phyloP scores from a whole-genome alignment of 2,113 vertebrate species.

The Peromyscus polionotus region DNA sequence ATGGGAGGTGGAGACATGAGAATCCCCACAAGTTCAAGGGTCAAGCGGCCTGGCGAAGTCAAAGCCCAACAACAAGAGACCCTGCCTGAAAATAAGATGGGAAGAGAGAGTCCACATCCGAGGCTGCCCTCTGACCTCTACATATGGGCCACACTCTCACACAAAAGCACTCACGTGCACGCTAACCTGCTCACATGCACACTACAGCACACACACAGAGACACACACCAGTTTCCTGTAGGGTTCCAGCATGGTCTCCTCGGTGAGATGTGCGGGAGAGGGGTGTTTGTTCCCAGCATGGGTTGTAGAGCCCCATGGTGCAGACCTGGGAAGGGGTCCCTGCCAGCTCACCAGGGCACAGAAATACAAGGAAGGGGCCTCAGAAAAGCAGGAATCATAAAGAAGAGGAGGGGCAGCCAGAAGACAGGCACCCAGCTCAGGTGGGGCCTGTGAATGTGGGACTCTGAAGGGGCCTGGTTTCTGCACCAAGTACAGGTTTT shows the following conservation, averaged over 20 bases:
- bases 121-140: background rate
- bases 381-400: background rate
- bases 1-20: background rate
- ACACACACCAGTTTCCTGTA: accelerated
- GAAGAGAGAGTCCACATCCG: no score
- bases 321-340: background rate
- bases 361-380: background rate
- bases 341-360: no score
- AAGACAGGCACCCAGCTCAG: accelerated
- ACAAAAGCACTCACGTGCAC: background rate
- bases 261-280: accelerated
- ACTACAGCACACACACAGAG: background rate
- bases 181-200: background rate
- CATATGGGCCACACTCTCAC: no score
- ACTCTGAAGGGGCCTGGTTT: no score
- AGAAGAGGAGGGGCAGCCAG: background rate
- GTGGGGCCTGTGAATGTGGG: accelerated
- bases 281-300: no score
- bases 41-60: background rate
- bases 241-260: accelerated
- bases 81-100: background rate
- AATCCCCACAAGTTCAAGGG: background rate
- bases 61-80: background rate
- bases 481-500: background rate
- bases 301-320: accelerated